A percentile compares a stretch with the other conserved stretches of the same genome.
Evolutionary conservation across 2,113 vertebrate species (phyloP).

Genomic region (Macrotis lagotis): DNA sequence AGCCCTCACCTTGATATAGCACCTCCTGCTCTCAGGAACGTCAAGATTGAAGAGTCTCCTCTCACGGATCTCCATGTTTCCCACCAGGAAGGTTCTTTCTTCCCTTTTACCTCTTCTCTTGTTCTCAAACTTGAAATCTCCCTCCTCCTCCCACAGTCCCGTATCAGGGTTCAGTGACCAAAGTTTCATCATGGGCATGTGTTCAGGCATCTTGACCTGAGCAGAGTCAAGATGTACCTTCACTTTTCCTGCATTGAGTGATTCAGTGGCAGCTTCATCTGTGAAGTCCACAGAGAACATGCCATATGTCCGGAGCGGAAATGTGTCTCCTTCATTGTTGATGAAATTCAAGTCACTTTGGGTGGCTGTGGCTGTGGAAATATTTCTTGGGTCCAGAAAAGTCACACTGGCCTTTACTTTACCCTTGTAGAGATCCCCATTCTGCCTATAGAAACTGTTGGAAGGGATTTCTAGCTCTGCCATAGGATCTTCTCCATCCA

Average conservation of each 20-base stretch:
- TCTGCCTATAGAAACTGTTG: constrained; percentile 92
- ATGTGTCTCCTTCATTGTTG: constrained; percentile 90
- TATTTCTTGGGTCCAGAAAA: constrained; percentile 94
- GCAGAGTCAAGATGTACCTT: constrained; percentile 93
- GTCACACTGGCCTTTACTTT: constrained; percentile 96
- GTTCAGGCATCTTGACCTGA: constrained; percentile 94
- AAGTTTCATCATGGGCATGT: constrained; percentile 92
- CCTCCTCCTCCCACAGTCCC: constrained; percentile 97
- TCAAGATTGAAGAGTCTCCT: constrained; percentile 96
- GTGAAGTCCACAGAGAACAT: constrained; percentile 99
- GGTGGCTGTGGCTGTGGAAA: constrained; percentile 89
- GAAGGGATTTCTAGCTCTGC: constrained; percentile 95
- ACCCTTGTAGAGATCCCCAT: constrained; percentile 92
- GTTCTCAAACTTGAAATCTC: constrained; percentile 87
- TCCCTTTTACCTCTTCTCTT: constrained; percentile 91
- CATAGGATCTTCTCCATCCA: constrained; percentile 89
- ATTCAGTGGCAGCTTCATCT: constrained; percentile 86
- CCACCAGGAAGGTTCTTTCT: constrained; percentile 94
- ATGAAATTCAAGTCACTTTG: constrained; percentile 97
- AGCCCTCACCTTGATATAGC: constrained; percentile 94
- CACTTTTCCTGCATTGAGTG: constrained; percentile 93
- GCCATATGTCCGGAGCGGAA: constrained; percentile 95
- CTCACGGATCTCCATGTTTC: constrained; percentile 99
- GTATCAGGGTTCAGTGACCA: constrained; percentile 98
- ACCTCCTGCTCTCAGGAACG: constrained; percentile 95